These are phyloP conservation scores for Ciconia stormi DNA, from an alignment of 2,113 vertebrate species.

Conservation along the genomic window DNA sequence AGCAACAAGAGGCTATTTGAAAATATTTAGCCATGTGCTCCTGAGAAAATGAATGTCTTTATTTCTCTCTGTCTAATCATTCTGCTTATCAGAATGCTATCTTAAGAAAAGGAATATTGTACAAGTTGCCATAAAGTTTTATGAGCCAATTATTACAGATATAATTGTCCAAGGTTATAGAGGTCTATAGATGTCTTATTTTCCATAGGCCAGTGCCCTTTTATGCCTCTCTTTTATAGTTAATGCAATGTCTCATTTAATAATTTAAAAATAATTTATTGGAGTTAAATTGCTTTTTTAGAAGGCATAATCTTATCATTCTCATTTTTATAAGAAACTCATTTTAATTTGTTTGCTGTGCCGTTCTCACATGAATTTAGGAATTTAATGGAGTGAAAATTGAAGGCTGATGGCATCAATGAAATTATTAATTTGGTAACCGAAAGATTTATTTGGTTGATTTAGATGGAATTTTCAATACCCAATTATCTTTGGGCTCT, in stretches of 20 bases:
- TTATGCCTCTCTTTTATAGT: constrained; percentile 68
- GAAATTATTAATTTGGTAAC: constrained; percentile 78
- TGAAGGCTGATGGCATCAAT: constrained; percentile 73
- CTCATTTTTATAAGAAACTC: constrained; percentile 73
- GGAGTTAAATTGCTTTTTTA: constrained; percentile 78
- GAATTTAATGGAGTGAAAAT: constrained; percentile 74
- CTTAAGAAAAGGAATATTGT: constrained; percentile 65
- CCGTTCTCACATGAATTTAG: constrained; percentile 69
- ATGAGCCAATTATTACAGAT: constrained; percentile 74
- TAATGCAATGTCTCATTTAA: constrained; percentile 73
- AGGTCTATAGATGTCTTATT: constrained; percentile 70
- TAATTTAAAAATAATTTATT: constrained; percentile 81
- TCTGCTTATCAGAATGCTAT: constrained; percentile 60
- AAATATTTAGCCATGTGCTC: constrained; percentile 59
- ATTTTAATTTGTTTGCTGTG: constrained; percentile 79
- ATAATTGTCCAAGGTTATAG: constrained; percentile 61
- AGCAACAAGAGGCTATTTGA: constrained; percentile 51
- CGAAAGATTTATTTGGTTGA: constrained; percentile 72
- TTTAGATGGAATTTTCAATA: constrained; percentile 73
- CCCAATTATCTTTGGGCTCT: constrained; percentile 67
- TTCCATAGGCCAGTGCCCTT: constrained; percentile 69
- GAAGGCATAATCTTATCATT: constrained; percentile 74
- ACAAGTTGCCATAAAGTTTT: constrained; percentile 75
- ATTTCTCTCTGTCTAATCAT: constrained; percentile 60
- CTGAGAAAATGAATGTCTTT: constrained; percentile 39